Evolutionary conservation across 2,888 invertebrate species (phyloP).

Genomic region (Oxycera nigricornis): DNA sequence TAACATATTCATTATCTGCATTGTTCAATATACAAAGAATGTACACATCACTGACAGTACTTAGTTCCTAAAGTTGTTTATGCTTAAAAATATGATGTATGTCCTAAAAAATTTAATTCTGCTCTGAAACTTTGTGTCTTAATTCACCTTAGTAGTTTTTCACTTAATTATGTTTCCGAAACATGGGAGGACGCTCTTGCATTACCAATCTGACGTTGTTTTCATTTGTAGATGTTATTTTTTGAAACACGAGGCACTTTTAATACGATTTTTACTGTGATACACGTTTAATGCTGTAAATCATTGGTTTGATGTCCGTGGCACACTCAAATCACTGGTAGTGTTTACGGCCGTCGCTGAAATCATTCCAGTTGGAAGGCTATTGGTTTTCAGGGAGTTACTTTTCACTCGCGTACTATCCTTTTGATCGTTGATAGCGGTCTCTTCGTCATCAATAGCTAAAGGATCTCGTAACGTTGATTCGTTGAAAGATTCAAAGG

Average conservation of each 20-base stretch:
- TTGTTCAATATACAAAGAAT: too few relatives aligned
- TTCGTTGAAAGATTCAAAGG: neutral
- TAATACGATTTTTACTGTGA: neutral
- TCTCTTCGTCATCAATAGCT: neutral
- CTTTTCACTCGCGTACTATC: neutral
- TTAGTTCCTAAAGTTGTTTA: too few relatives aligned
- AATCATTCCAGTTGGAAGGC: neutral
- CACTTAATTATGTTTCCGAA: too few relatives aligned
- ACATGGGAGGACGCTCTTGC: too few relatives aligned
- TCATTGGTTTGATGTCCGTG: constrained; percentile 14
- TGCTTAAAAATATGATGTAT: too few relatives aligned
- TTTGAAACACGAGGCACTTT: constrained; percentile 38
- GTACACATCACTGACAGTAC: too few relatives aligned
- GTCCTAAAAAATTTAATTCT: too few relatives aligned
- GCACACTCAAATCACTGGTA: neutral
- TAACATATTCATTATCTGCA: too few relatives aligned
- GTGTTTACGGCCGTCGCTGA: neutral
- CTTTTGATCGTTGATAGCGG: neutral
- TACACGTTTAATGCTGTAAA: neutral
- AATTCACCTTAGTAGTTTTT: too few relatives aligned
- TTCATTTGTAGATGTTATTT: constrained; percentile 8
- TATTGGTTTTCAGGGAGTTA: neutral
- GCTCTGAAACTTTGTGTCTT: too few relatives aligned
- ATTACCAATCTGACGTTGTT: constrained; percentile 1
- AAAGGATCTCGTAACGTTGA: neutral